A percentile compares a stretch with the other conserved stretches of the same genome.
Evolutionary conservation across 2,888 invertebrate genomes (phyloP).

Genomic region (Morinoia aosen): DNA sequence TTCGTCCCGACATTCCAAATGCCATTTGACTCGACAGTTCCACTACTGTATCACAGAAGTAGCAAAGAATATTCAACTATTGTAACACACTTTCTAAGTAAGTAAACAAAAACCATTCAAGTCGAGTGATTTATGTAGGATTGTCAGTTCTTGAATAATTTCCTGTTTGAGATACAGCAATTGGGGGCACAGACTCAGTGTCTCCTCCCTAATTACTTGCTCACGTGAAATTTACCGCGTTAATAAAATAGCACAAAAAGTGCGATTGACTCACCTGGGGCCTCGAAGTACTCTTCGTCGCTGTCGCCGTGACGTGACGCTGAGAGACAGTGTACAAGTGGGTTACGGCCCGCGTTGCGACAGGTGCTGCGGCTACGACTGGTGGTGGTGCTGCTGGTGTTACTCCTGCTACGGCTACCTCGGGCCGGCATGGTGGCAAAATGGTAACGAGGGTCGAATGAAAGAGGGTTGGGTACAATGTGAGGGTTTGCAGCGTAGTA

Average conservation of each 20-base stretch:
- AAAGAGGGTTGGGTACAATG: slow-evolving; percentile 20
- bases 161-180: not conserved
- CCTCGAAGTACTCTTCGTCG: slow-evolving; percentile 20
- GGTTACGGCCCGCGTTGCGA: not conserved
- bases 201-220: not conserved
- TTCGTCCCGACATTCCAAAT: not conserved
- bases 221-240: not conserved
- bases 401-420: slow-evolving; percentile 28
- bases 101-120: not conserved
- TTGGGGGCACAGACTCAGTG: not conserved
- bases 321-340: slow-evolving; percentile 6
- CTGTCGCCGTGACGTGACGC: not conserved
- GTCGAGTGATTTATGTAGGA: not conserved
- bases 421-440: slow-evolving; percentile 47
- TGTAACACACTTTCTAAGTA: not conserved
- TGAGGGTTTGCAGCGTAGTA: slow-evolving; percentile 34
- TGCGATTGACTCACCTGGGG: not conserved
- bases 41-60: not conserved
- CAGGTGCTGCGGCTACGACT: slow-evolving; percentile 12
- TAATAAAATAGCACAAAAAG: not conserved
- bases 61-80: not conserved
- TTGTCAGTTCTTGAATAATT: not conserved
- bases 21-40: not conserved
- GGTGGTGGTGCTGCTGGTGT: slow-evolving; percentile 5
- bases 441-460: slow-evolving; percentile 37